Evolutionary conservation across 2,113 vertebrate genomes (phyloP), one percentile per base, ranked within the genome.

Genomic region (Oreochromis aureus): DNA sequence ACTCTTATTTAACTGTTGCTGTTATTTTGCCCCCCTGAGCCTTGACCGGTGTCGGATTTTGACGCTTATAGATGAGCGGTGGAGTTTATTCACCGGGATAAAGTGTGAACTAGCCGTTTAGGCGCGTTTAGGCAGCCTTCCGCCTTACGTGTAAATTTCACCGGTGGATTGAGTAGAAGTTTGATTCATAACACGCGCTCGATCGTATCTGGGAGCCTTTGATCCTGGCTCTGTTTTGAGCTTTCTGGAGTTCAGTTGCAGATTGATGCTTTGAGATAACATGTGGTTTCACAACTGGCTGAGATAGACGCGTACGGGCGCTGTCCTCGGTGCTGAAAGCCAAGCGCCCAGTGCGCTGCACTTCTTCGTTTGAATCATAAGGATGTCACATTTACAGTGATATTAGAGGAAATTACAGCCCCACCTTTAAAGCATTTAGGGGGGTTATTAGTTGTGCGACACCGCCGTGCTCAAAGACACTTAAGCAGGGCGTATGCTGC

Each of bases 291-390:
- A 12, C 84, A 87, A 58, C 79, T 81, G 81, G 54, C 16, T 2
- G 19, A 24, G 6, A 19, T 11, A 81, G 12, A 58, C 61, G 10
- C 66, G 27, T 78, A 78, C 73, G 90, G 94, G 89, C 92, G 91
- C 95, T 95, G 94, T 94, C 95, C 85, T 10, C 54, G 93, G 94
- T 95, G 87, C 94, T 96, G 92, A 87, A 91, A 79, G 19, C 6
- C 71, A 83, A 85, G 80, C 51, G 39, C 7, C 34, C 8, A 18
- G 32, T 34, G 36, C n/a, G 13, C 24, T 53, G 8, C 36, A 36
- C 66, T 66, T 61, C 19, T 22, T 34, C 24, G 5, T 86, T 27
- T 76, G 30, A 34, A 48, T 82, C 5, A 7, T 51, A 6, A 81
- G 10, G 44, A 78, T 85, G 32, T 24, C 5, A 55, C 55, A 82